Evolutionary conservation across 2,797 vertebrate species (phyloP), one percentile per base, ranked within the genome.

Genomic region (Garrulus glandarius): DNA sequence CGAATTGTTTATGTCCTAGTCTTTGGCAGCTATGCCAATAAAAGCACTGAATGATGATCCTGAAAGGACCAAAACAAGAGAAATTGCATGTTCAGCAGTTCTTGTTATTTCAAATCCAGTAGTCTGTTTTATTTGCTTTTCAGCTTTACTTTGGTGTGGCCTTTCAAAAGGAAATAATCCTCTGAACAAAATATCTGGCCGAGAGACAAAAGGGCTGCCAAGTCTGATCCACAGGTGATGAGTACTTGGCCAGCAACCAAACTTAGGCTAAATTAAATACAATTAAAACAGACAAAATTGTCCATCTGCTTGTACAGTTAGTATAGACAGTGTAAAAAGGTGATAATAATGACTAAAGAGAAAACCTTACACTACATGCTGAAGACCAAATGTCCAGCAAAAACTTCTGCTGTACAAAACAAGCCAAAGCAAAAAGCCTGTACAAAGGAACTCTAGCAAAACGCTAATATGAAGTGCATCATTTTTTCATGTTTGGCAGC

Each of bases 191-290:
- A 92, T 88, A 87, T 85, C 92, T 95, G 95, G 85, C 89, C 0
- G 0, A 89, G 89, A 89, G 85, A 96, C 60, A 68, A 87, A 84
- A 91, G 49, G 52, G 57, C 64, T 95, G 97, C 96, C 96, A 97
- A 95, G 85, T 84, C 91, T 72, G 72, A 95, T 78, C 95, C 95
- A 97, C 97, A 98, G 97, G 97, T 97, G 97, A 97, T 90, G 93
- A 86, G 43, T 63, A 84, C 47, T 96, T 98, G 97, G 98, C 97
- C 87, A 94, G 76, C 13, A 95, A 97, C 90, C 84, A 97, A 96
- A 94, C 81, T 61, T 29, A 52, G 87, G 78, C 71, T 93, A 95
- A 64, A 39, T 64, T 87, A 92, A 87, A 93, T 84, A 96, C 82
- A 95, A 95, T 96, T 93, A 85, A 95, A 95, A 82, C 20, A 74